Conservation (phyloP, 2,888 invertebrate species). For the Belgica antarctica region DNA sequence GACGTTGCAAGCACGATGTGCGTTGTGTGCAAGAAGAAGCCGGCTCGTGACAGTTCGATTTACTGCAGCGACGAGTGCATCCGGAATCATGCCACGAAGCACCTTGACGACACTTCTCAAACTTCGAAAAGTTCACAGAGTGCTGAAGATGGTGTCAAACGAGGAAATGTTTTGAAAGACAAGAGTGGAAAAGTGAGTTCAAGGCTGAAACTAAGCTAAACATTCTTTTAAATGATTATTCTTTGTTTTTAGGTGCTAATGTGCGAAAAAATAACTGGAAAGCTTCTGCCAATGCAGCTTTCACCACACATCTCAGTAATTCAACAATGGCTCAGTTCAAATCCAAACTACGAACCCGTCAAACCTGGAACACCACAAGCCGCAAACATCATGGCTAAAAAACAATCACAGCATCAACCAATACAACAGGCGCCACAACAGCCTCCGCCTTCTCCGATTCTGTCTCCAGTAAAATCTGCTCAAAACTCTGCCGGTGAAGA, state of each 20-base stretch:
- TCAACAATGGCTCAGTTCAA: conserved; percentile 78
- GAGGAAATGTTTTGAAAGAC: conserved; percentile 37
- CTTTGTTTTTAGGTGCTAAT: conserved; percentile 65
- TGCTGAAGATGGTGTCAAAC: conserved; percentile 45
- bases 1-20: conserved; percentile 54
- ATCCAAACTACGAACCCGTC: conserved; percentile 85
- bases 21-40: conserved; percentile 71
- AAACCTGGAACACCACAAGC: conserved; percentile 62
- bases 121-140: conserved; percentile 46
- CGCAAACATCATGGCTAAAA: conserved; percentile 50
- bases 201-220: conserved; percentile 2
- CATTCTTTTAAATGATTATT: conserved; percentile 2
- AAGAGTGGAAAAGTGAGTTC: conserved; percentile 36
- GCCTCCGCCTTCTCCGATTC: conserved; percentile 46
- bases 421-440: conserved; percentile 50
- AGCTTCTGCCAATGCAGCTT: conserved; percentile 69
- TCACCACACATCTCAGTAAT: conserved; percentile 80
- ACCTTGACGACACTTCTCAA: conserved; percentile 38
- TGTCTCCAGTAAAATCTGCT: conserved; percentile 27
- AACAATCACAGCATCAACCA: conserved; percentile 46
- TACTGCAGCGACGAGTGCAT: conserved; percentile 90
- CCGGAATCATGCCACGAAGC: conserved; percentile 75
- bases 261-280: conserved; percentile 78
- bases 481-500: conserved; percentile 1
- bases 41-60: conserved; percentile 75